Evolutionary conservation across 2,888 invertebrate species (phyloP).

Genomic region (Colletes collaris): DNA sequence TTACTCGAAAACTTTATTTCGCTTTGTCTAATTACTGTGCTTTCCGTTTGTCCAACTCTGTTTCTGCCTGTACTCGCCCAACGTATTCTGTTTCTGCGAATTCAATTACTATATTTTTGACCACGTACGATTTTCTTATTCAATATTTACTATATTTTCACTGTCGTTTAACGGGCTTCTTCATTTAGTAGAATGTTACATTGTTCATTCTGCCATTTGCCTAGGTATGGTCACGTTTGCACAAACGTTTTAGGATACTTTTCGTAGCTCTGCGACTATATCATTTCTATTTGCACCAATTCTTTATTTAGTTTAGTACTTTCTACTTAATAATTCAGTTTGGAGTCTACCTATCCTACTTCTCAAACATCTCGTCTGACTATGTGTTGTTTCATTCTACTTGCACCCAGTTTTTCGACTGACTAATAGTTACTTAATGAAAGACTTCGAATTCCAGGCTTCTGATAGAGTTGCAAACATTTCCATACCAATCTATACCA

Average conservation of each 20-base stretch:
- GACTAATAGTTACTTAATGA: neutral
- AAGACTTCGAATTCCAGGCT: neutral
- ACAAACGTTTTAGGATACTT: neutral
- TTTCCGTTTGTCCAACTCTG: neutral
- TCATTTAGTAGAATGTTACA: neutral
- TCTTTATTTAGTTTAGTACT: no score
- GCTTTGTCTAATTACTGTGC: conserved; percentile 25
- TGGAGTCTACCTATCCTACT: conserved; percentile 9
- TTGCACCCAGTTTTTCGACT: conserved; percentile 5
- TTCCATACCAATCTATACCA: neutral
- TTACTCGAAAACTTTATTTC: conserved; percentile 8
- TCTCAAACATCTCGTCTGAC: neutral
- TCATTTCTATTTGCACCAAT: no score
- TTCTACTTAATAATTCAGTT: no score
- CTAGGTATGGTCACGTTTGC: neutral
- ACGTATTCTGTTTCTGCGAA: conserved; percentile 1
- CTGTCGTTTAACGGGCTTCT: neutral
- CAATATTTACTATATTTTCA: no score
- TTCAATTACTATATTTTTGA: neutral
- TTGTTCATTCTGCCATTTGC: no score
- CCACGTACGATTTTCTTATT: no score
- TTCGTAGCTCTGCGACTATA: neutral
- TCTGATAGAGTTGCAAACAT: neutral
- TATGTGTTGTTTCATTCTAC: conserved; percentile 12
- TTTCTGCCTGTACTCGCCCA: neutral